Conservation (phyloP, 2,113 vertebrate species). For the Dendrocopos noguchii region DNA sequence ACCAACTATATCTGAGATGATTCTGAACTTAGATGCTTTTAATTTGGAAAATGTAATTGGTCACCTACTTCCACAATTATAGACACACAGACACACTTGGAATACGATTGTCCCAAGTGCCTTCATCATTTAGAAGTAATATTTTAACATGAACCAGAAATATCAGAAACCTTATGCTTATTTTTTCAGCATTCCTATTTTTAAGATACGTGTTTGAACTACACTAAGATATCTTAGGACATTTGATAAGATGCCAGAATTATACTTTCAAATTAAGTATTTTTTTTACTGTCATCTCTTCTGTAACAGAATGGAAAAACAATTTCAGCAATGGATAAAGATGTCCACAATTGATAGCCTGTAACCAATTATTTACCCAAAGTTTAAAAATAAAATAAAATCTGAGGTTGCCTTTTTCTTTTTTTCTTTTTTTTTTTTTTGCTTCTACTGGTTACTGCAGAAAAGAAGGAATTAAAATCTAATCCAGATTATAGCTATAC, state of each 20-base stretch:
- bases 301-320: background rate
- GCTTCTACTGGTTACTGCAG: background rate
- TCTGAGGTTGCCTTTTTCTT: background rate
- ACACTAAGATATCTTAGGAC: background rate
- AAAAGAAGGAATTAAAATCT: background rate
- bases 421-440: background rate
- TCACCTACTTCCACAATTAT: background rate
- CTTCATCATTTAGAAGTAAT: background rate
- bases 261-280: background rate
- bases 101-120: background rate
- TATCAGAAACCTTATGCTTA: background rate
- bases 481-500: background rate
- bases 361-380: background rate
- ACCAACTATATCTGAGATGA: background rate
- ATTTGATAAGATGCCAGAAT: background rate
- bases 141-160: background rate
- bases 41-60: background rate
- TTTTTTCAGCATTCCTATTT: background rate
- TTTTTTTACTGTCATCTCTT: background rate
- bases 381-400: background rate
- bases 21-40: background rate
- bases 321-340: background rate
- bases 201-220: background rate
- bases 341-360: background rate
- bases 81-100: background rate